Evolutionary conservation across 2,113 vertebrate genomes (phyloP), one percentile per base, ranked within the genome.

Genomic region (Caloenas nicobarica): DNA sequence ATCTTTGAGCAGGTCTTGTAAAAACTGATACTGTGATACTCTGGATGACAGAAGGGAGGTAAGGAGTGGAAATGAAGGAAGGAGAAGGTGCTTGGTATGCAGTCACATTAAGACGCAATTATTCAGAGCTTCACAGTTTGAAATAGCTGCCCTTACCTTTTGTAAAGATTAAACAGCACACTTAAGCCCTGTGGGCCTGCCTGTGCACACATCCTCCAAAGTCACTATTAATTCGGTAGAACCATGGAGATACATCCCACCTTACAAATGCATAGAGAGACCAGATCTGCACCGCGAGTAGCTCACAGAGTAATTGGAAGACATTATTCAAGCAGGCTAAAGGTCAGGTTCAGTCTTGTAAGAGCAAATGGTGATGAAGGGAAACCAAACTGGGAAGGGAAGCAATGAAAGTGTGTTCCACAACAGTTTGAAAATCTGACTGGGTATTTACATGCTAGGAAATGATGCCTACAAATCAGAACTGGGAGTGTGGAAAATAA

Each of bases 101-200:
- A 72, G 68, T 62, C 31, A 51, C 50, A 54, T 86, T 95, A 68
- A 70, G 69, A 95, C 92, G 82, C 82, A 94, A 65, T 96, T 95
- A 93, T 86, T 91, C 87, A 70, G 79, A 93, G 46, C 66, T 81
- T 94, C 90, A 77, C 46, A 46, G 54, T 93, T 95, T 73, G 80
- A 95, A 96, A 78, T 81, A 76, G 76, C 81, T 96, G 82, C 80
- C 85, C 86, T 93, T 86, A 83, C 38, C 84, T 92, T 95, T 76
- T 94, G 60, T 70, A 91, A 91, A 91, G 86, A 81, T 93, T 95
- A 93, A 95, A 91, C 76, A 92, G 88, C 92, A 92, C 92, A 68
- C 77, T 86, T 92, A 84, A 92, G 65, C 86, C 80, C 86, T 40
- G 7, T 94, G 77, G 92, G 72, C 69, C 86, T 95, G 77, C 46